These are phyloP conservation scores for Agriopis aurantiaria DNA, from an alignment of 2,888 invertebrate genomes.

Conservation along the genomic window DNA sequence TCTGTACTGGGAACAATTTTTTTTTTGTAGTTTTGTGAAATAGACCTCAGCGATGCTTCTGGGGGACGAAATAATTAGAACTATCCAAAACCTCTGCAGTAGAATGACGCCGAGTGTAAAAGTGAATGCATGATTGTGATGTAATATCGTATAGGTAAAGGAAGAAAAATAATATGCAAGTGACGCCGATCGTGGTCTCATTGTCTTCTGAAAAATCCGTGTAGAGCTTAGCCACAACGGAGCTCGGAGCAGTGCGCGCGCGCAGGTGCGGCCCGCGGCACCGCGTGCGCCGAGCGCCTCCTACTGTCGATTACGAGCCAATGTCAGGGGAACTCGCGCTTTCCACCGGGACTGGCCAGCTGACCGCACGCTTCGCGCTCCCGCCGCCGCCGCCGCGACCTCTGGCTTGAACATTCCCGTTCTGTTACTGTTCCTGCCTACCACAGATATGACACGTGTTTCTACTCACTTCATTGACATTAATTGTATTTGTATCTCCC, in stretches of 20 bases:
- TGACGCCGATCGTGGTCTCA: neutral
- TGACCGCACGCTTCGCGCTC: neutral
- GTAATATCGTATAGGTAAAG: neutral
- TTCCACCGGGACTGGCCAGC: conserved; percentile 35
- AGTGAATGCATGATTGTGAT: conserved; percentile 4
- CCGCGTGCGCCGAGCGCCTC: conserved; percentile 26
- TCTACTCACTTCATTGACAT: no score
- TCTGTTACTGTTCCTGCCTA: neutral
- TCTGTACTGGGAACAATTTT: no score
- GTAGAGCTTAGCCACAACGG: no score
- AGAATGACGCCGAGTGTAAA: neutral
- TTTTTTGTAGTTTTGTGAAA: no score
- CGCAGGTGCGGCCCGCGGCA: neutral
- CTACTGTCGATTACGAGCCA: conserved; percentile 30
- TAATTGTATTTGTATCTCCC: no score
- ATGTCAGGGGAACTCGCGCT: conserved; percentile 45
- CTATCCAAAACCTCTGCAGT: no score
- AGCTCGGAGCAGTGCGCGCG: neutral
- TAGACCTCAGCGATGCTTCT: neutral
- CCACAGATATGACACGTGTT: no score
- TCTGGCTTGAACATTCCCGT: neutral
- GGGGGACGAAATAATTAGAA: neutral
- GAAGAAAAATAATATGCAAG: neutral
- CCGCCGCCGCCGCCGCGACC: neutral
- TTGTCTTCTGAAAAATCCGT: neutral